Percentiles rank a stretch among this genome's conserved stretches.
phyloP scores from a whole-genome alignment of 1,140 invertebrate species.

The Euborellia annulipes region DNA sequence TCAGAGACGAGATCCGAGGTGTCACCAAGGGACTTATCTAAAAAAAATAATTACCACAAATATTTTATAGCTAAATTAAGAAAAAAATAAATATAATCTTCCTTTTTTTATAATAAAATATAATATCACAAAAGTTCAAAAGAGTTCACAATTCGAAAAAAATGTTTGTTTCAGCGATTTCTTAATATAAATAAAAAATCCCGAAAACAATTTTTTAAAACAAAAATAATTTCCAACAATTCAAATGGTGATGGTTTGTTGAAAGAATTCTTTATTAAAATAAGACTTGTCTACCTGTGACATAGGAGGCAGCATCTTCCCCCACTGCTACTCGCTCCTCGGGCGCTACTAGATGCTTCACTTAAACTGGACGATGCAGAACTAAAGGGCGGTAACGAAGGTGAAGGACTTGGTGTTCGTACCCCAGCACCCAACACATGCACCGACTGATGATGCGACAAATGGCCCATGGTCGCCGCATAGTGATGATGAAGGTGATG shows the following conservation, averaged over 20 bases:
- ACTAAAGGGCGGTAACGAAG: slow-evolving; percentile 66
- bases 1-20: slow-evolving; percentile 79
- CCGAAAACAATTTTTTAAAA: too few relatives aligned
- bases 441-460: slow-evolving; percentile 3
- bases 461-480: neutral
- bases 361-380: slow-evolving; percentile 74
- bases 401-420: slow-evolving; percentile 63
- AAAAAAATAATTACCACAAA: too few relatives aligned
- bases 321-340: slow-evolving; percentile 59
- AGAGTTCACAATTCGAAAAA: too few relatives aligned
- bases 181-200: too few relatives aligned
- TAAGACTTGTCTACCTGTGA: slow-evolving; percentile 59
- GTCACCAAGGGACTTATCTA: slow-evolving; percentile 76
- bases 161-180: too few relatives aligned
- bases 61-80: too few relatives aligned
- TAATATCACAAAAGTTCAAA: too few relatives aligned
- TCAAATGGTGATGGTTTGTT: too few relatives aligned
- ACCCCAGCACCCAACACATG: slow-evolving; percentile 45
- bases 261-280: too few relatives aligned
- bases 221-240: too few relatives aligned
- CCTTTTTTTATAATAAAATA: too few relatives aligned
- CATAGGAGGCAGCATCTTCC: slow-evolving; percentile 68
- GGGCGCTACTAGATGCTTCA: slow-evolving; percentile 55
- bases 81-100: too few relatives aligned
- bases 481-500: slow-evolving; percentile 15